Base-by-base conservation (phyloP, 2,797 vertebrate genomes). In the Esox lucius region DNA sequence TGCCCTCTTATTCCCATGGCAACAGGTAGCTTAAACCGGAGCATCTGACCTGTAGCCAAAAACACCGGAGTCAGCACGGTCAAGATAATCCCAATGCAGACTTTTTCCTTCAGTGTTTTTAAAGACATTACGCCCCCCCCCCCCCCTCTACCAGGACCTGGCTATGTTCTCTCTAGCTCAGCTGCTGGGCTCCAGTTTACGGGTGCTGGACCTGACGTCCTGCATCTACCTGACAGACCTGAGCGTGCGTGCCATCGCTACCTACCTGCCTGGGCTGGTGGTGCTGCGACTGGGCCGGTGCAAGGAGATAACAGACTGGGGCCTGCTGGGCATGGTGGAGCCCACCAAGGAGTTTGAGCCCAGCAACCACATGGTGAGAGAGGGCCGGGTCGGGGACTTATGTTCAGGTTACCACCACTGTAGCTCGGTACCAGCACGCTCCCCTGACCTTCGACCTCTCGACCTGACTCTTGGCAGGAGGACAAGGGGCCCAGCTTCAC, bases 251-350 rank as follows among this genome's bases (percentile, higher is more conserved):
- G 91, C 93, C 5, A 91, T 95, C 8, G 74, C 91, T 75, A 90
- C 89, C 35, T 90, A 91, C 85, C 82, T 94, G 81, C 90, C 87
- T 5, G 80, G 75, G 12, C 91, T 95, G 82, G 83, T 83, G 2
- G 86, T 94, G 16, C 85, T 96, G 75, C 87, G 91, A 16, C 90
- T 97, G 2, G 93, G 92, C 68, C 93, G 93, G 92, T 96, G 96
- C 79, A 95, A 94, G 74, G 90, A 95, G 74, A 87, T 96, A 74
- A 90, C 86, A 0, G 95, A 96, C 82, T 94, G 94, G 93, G 96
- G 95, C 5, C 90, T 97, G 77, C 87, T 96, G 73, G 95, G 95
- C 4, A 87, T 94, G 73, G 84, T 83, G 84, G 85, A 94, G 64
- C 90, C 89, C 31, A 74, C 67, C 42, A 77, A 87, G 62, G 75